Percentiles rank a stretch among this genome's conserved stretches.
Conservation (phyloP, 2,888 invertebrate species). For the Eretmocerus hayati region DNA sequence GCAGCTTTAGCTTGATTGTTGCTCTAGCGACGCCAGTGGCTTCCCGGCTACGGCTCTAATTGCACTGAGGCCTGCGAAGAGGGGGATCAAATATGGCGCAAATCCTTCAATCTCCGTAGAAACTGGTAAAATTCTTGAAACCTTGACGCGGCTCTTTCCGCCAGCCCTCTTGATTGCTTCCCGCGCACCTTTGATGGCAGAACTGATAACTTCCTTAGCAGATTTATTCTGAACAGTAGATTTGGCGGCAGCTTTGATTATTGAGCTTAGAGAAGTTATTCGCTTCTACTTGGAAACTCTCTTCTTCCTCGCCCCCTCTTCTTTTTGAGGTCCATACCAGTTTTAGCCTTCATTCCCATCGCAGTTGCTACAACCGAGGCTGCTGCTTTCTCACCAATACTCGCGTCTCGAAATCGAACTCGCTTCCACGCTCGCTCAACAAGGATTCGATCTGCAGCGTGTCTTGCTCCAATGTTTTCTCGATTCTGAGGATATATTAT, state of each 20-base stretch:
- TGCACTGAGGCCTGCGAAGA: not conserved
- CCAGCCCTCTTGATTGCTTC: not conserved
- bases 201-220: not conserved
- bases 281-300: conserved; percentile 1
- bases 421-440: conserved; percentile 34
- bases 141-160: not conserved
- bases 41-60: conserved; percentile 30
- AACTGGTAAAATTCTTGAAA: not conserved
- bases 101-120: not conserved
- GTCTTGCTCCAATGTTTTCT: conserved; percentile 24
- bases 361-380: conserved; percentile 30
- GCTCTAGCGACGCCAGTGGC: conserved; percentile 38
- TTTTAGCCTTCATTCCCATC: conserved; percentile 35
- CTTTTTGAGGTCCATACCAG: conserved; percentile 29
- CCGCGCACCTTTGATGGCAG: not conserved
- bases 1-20: conserved; percentile 34
- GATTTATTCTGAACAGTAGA: too few species aligned
- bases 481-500: conserved; percentile 24
- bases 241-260: not conserved
- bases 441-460: conserved; percentile 37
- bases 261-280: conserved; percentile 4
- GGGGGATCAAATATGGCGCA: not conserved
- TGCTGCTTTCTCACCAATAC: conserved; percentile 33
- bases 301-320: conserved; percentile 21
- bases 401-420: conserved; percentile 29